These are phyloP conservation scores for Phalacrocorax aristotelis DNA, from an alignment of 2,113 vertebrate genomes.

Conservation along the genomic window DNA sequence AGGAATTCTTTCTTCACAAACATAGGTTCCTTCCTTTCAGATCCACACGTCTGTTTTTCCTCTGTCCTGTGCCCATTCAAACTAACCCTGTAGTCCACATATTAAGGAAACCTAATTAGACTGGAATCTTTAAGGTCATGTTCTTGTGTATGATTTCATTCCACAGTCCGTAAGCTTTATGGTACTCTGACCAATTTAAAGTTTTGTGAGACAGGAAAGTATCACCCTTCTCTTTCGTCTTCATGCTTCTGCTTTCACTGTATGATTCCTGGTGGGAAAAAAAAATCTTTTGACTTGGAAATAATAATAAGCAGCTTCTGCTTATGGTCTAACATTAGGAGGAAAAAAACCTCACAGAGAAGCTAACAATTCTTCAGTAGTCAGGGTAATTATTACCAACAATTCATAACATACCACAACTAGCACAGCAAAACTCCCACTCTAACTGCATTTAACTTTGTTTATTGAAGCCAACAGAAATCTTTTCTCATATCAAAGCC, in stretches of 20 bases:
- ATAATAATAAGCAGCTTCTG: slow-evolving; percentile 16
- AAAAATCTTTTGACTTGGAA: neutral
- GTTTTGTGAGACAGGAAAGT: neutral
- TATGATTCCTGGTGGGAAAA: neutral
- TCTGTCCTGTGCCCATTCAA: neutral
- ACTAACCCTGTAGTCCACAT: neutral
- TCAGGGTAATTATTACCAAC: slow-evolving; percentile 18
- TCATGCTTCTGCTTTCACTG: neutral
- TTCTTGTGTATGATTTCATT: neutral
- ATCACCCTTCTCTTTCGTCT: neutral
- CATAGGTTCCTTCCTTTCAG: neutral
- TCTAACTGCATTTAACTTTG: slow-evolving; percentile 23
- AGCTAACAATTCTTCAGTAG: neutral
- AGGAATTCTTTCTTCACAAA: neutral
- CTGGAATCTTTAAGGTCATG: neutral
- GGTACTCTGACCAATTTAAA: neutral
- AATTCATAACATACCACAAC: slow-evolving; percentile 31
- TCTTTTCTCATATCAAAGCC: slow-evolving; percentile 8
- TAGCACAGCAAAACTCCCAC: slow-evolving; percentile 38
- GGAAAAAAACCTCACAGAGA: neutral
- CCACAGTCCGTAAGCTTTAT: neutral
- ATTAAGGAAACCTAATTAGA: neutral
- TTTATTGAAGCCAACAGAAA: slow-evolving; percentile 29
- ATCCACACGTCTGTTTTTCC: neutral
- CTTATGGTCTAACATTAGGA: neutral